Base-by-base conservation (phyloP, 2,797 vertebrate genomes). In the Carcharodon carcharias region DNA sequence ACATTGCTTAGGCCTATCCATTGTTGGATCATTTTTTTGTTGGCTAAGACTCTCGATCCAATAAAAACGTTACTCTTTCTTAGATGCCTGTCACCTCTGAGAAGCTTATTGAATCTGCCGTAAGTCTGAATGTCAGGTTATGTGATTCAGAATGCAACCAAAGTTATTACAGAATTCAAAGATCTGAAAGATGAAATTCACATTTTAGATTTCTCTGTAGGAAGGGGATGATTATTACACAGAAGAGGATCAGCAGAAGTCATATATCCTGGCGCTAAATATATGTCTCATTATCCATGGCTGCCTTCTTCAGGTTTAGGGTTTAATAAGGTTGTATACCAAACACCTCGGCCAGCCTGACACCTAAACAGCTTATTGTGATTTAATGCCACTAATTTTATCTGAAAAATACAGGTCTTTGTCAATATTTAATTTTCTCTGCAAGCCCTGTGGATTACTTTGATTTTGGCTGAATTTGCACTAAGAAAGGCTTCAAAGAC, bases 121-220 rank as follows among this genome's bases (percentile, higher is more conserved):
- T 9, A 93, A 45, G 63, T 26, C 91, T 40, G 61, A 93, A 67
- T 45, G 67, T 93, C 7, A 85, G 40, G 6, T 12, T 61, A 31
- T n/a, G 35, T 4, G 58, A 92, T 95, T 77, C 69, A 54, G 50
- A 54, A 73, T 56, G 69, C 50, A 95, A 95, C 69, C 56, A 54
- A 56, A 21, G 50, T 73, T 67, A 56, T 54, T 95, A 56, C 26
- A 56, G 94, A 95, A 92, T 18, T 77, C 94, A 95, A 56, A 95
- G 94, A 73, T 45, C 28, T 73, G 40, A 73, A 95, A 23, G 54
- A 35, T 58, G 26, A 58, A 58, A 21, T 11, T n/a, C 94, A 95
- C 50, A 23, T 77, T 56, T 56, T 50, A 95, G 94, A 31, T 14
- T 77, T 58, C 54, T 77, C 45, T 77, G 11, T 16, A 73, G 31